phyloP scores from a whole-genome alignment of 2,113 vertebrate species.

The Electrona antarctica region DNA sequence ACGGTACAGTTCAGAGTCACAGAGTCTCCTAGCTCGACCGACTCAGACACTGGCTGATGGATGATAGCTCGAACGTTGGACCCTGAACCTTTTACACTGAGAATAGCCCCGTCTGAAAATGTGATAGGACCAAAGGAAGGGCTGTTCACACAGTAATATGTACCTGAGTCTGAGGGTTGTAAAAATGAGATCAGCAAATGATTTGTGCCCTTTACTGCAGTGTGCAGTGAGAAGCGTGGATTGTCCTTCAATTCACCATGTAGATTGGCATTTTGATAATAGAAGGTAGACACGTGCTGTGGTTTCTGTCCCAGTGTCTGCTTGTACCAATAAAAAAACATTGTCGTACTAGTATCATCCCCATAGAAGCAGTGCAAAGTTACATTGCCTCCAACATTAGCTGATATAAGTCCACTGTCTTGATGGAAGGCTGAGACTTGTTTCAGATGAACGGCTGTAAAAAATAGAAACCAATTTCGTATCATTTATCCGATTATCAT shows the following conservation, averaged over 20 bases:
- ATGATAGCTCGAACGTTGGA: conserved; percentile 2
- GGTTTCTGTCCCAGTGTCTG: conserved; percentile 43
- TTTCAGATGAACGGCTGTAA: too few species aligned
- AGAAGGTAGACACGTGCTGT: conserved; percentile 29
- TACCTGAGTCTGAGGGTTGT: conserved; percentile 49
- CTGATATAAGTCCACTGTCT: background rate
- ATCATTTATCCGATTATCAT: too few species aligned
- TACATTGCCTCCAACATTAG: conserved; percentile 10
- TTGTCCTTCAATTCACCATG: conserved; percentile 32
- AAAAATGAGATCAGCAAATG: conserved; percentile 40
- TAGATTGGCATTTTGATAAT: too few species aligned
- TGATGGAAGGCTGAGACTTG: background rate
- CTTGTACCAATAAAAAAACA: conserved; percentile 59
- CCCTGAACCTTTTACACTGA: conserved; percentile 38
- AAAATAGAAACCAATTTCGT: too few species aligned
- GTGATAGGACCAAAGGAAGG: conserved; percentile 23
- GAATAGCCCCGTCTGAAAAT: conserved; percentile 34
- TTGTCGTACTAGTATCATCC: background rate
- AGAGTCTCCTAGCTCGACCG: background rate
- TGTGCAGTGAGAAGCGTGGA: conserved; percentile 29
- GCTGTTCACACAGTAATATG: conserved; percentile 51
- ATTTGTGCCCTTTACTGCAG: background rate
- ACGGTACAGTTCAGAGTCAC: conserved; percentile 28
- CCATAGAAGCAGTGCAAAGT: conserved; percentile 37
- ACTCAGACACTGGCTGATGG: background rate